Evolutionary conservation across 2,113 vertebrate species (phyloP), one percentile per base, ranked within the genome.

Genomic region (Empidonax traillii): DNA sequence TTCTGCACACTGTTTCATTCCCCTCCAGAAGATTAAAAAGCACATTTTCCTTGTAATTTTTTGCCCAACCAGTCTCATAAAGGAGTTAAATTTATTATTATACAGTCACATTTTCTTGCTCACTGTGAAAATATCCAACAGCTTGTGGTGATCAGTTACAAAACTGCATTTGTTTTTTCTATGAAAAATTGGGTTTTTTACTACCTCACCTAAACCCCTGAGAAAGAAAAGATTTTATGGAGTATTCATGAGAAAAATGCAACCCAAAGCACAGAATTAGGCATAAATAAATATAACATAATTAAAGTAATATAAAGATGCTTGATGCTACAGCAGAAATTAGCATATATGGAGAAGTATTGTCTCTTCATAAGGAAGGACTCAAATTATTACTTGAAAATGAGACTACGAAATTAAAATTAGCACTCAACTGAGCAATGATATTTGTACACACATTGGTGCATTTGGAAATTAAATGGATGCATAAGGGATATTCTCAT

Each of bases 301-400:
- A 25, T 90, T 74, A 93, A 77, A 90, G 33, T 39, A 69, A 92
- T 14, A 71, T 56, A 87, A 24, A 46, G 69, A 81, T 66, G 37
- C 51, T 85, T 85, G 59, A 41, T 66, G 33, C 81, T 81, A 35
- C 39, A 65, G 52, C 35, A 83, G 73, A 62, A 95, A 95, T 85
- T 37, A 81, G 72, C 52, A 65, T 55, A 80, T 76, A 95, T 59
- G 30, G 62, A 65, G 61, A 97, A 96, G 75, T 46, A 73, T 39
- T 93, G 59, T n/a, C 33, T 73, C 63, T 33, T 84, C 72, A 75
- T 68, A 88, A 69, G 63, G 86, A 89, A 76, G 35, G n/a, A 59
- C 84, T 91, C 86, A 68, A 87, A 96, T 91, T 80, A 92, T 81
- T 69, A 22, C 61, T 37, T 83, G 59, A 89, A 90, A 94, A 96